Evolutionary conservation across 1,140 invertebrate genomes (phyloP), one percentile per base, ranked within the genome.

Genomic region (Zaprionus taronus): DNA sequence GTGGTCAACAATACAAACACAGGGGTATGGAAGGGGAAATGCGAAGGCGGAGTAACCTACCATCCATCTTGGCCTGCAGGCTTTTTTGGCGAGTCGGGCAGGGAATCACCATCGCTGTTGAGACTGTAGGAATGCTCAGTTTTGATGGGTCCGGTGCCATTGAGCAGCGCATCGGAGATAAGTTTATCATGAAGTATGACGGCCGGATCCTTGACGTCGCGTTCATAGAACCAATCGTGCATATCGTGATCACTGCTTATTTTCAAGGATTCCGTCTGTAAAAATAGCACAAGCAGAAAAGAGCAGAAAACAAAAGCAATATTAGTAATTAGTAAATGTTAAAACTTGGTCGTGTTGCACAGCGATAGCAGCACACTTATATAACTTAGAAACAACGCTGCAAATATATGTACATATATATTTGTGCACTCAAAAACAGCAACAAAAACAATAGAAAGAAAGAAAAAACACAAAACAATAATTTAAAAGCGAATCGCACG

Each of bases 111-210:
- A 93, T 96, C 93, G 86, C 95, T 95, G 75, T 95, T 94, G 5
- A 97, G 93, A 83, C 96, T 97, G 93, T 97, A 97, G 60, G 96
- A 97, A 93, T 97, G 96, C 94, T 98, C 96, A 91, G 96, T 95
- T 94, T 98, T 96, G 93, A 98, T 96, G 77, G 97, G 96, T 80
- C 94, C 92, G 20, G 96, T 95, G 51, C 96, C 96, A 73, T 92
- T 92, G 11, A 97, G 94, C 15, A 96, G 95, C 0, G 97, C 97
- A 86, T 98, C 97, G 26, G 97, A 97, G 95, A 98, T 98, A 82
- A 98, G 94, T 79, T 96, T 95, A 93, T 98, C 97, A 91, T 97
- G 96, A 2, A 98, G 93, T 22, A 97, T 95, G 63, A 98, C 96
- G 53, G 85, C 80, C 56, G 87, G 80, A 78, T 89, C 90, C 83